Percentiles rank a stretch among this genome's conserved stretches.
Conservation (phyloP, 2,797 vertebrate genomes). For the Galago senegalensis region DNA sequence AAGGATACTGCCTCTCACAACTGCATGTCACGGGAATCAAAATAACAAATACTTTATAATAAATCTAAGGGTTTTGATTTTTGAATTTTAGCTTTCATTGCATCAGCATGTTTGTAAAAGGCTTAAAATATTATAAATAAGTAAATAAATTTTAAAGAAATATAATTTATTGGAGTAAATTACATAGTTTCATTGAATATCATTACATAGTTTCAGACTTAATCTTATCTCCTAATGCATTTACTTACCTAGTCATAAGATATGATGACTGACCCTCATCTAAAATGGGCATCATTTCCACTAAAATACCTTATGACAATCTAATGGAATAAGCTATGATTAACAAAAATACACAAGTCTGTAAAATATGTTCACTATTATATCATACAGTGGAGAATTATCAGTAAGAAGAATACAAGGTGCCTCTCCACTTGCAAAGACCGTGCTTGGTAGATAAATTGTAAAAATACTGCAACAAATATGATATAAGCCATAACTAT, state of each 20-base stretch:
- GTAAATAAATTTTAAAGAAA: not conserved
- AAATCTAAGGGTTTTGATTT: not conserved
- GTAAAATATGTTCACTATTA: not conserved
- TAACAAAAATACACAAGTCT: not conserved
- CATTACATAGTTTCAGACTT: not conserved
- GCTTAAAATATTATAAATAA: not conserved
- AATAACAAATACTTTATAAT: not conserved
- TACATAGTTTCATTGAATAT: not conserved
- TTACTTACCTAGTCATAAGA: not conserved
- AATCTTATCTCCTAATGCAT: not conserved
- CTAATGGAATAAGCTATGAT: not conserved
- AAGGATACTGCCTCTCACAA: not conserved
- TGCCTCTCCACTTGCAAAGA: not conserved
- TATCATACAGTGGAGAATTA: not conserved
- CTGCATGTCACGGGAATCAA: not conserved
- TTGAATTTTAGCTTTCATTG: not conserved
- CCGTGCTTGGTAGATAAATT: not conserved
- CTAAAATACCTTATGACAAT: not conserved
- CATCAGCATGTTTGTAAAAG: not conserved
- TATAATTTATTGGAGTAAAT: not conserved
- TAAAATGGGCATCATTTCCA: not conserved
- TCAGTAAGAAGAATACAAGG: not conserved
- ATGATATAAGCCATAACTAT: not conserved
- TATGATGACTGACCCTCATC: not conserved
- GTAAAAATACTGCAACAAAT: not conserved